Evolutionary conservation across 2,797 vertebrate genomes (phyloP), one percentile per base, ranked within the genome.

Genomic region (Apogon talboti): DNA sequence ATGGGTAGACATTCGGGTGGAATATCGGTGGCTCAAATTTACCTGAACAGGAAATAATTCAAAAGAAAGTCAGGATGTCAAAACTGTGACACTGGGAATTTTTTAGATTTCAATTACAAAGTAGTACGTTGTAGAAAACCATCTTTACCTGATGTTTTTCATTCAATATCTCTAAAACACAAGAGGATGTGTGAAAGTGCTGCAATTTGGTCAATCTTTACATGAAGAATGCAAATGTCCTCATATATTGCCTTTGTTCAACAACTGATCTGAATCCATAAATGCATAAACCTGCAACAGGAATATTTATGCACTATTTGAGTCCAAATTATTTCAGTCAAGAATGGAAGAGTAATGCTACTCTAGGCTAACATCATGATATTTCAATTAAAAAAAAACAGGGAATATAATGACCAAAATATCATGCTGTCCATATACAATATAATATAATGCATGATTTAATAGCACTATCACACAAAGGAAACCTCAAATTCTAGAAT

Each of bases 21-120:
- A 94, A 94, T 69, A 94, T 93, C 2, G 93, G 93, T 5, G 93
- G 93, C 82, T 94, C 93, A 79, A 94, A 94, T 77, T 94, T 94
- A 83, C 93, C 93, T 94, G 78, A 43, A 19, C 18, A 47, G 4
- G 24, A 79, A 65, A 80, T 38, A 1, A 46, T 13, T 18, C 16
- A 59, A 62, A 74, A 48, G 0, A 44, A 38, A 37, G 45, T 51
- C 0, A 12, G 11, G 40, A 13, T 16, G 15, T 61, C 13, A 47
- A 59, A 37, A 11, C 21, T 13, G 43, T 6, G 8, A 49, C n/a
- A n/a, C 9, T 0, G 1, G 11, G 7, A 40, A 38, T 33, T 53
- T 3, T 42, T 1, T 53, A 21, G 6, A 66, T 53, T 53, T 45
- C 35, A 38, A 13, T 35, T n/a, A 15, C 53, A 64, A 35, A 47